A percentile compares a stretch with the other conserved stretches of the same genome.
Conservation (phyloP, 1,140 invertebrate genomes). For the Aphis gossypii region DNA sequence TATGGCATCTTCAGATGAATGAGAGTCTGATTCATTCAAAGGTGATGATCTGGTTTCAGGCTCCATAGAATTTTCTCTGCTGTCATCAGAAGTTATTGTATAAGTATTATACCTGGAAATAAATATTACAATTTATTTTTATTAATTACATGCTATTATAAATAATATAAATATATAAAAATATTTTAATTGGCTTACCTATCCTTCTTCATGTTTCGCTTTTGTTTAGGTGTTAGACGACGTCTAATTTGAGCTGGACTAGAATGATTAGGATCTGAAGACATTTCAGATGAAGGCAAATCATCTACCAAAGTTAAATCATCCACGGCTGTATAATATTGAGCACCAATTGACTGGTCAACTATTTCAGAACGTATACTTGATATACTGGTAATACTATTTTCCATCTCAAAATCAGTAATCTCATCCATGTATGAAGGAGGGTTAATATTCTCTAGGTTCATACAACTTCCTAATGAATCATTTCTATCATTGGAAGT, state of each 20-base stretch:
- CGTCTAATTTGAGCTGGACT: constrained; percentile 37
- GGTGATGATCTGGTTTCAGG: constrained; percentile 59
- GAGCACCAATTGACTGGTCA: constrained; percentile 58
- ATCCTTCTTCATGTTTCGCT: constrained; percentile 75
- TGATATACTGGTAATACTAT: constrained; percentile 82
- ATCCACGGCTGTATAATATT: constrained; percentile 40
- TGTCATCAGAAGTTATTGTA: constrained; percentile 60
- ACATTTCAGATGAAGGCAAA: constrained; percentile 60
- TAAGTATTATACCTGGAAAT: constrained; percentile 62
- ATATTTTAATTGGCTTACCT: constrained; percentile 63
- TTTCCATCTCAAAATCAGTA: constrained; percentile 72
- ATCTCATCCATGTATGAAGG: constrained; percentile 82
- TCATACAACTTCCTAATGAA: constrained; percentile 64
- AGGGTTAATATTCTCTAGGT: constrained; percentile 81
- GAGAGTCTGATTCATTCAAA: constrained; percentile 56
- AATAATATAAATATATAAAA: background rate
- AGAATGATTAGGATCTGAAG: constrained; percentile 52
- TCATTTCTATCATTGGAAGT: constrained; percentile 63
- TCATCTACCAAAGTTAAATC: constrained; percentile 59
- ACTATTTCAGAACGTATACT: constrained; percentile 69
- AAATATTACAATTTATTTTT: background rate
- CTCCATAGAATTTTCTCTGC: constrained; percentile 57
- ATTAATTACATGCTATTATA: background rate
- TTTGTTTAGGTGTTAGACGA: constrained; percentile 78
- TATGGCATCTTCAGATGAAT: constrained; percentile 51